Percentiles rank a stretch among this genome's conserved stretches.
Evolutionary conservation across 1,140 invertebrate genomes (phyloP).

Genomic region (Musca domestica): DNA sequence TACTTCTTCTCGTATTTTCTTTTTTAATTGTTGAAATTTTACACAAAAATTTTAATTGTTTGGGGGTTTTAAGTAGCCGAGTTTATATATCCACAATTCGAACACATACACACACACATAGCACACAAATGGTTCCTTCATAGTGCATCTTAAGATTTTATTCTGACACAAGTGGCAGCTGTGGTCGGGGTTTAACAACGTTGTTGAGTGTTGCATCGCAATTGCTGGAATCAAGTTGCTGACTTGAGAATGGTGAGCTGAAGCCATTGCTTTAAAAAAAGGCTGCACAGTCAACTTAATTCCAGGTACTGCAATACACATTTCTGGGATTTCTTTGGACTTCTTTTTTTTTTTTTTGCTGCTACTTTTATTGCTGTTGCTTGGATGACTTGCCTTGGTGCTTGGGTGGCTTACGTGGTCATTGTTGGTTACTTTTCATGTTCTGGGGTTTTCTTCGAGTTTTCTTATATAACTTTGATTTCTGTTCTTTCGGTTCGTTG

Average conservation of each 20-base stretch:
- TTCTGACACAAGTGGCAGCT: neutral
- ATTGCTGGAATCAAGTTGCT: slow-evolving; percentile 56
- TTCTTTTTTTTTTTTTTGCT: slow-evolving; percentile 19
- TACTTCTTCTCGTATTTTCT: too few species aligned
- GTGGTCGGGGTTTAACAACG: neutral
- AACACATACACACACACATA: too few species aligned
- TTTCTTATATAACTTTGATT: too few species aligned
- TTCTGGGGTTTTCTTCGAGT: neutral
- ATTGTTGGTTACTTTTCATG: slow-evolving; percentile 10
- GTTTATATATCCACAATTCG: too few species aligned
- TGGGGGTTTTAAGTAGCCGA: too few species aligned
- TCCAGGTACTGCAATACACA: slow-evolving; percentile 52
- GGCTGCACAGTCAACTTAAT: slow-evolving; percentile 55
- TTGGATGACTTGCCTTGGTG: slow-evolving; percentile 9
- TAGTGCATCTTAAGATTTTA: neutral
- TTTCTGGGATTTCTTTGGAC: slow-evolving; percentile 5
- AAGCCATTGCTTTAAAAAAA: slow-evolving; percentile 44
- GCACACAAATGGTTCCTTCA: too few species aligned
- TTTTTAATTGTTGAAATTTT: too few species aligned
- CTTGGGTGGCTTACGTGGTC: slow-evolving; percentile 27
- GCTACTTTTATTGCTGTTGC: too few species aligned
- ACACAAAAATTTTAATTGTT: too few species aligned
- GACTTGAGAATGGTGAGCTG: slow-evolving; percentile 46
- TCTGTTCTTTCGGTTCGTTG: neutral
- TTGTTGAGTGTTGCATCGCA: slow-evolving; percentile 38